Conservation (phyloP, 2,113 vertebrate genomes). For the Albula goreensis region DNA sequence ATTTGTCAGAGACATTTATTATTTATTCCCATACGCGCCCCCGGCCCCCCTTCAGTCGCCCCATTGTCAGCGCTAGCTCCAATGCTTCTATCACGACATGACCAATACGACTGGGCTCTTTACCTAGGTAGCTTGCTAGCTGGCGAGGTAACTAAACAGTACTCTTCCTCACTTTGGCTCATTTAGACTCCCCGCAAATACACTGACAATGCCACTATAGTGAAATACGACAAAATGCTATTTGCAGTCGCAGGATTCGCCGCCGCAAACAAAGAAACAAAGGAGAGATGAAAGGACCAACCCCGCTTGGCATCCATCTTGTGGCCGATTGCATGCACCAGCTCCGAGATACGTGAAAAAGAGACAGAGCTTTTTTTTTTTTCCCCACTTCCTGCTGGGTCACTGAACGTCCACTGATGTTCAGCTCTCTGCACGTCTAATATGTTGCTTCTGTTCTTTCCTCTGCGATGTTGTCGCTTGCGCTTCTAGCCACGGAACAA, state of each 20-base stretch:
- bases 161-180: neutral
- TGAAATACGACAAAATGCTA: neutral
- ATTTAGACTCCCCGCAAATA: neutral
- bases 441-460: too few species aligned
- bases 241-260: neutral
- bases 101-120: neutral
- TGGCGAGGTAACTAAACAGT: neutral
- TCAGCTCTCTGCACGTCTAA: neutral
- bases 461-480: too few species aligned
- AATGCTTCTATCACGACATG: neutral
- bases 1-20: constrained; percentile 38
- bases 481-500: neutral
- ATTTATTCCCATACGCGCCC: neutral
- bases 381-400: constrained; percentile 61
- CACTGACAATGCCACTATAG: neutral
- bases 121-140: neutral
- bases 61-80: neutral
- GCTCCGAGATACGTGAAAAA: constrained; percentile 46
- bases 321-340: constrained; percentile 62
- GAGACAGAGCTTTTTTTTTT: constrained; percentile 23
- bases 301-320: constrained; percentile 88
- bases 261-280: neutral
- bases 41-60: too few species aligned
- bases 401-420: constrained; percentile 19
- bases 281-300: constrained; percentile 61